These are phyloP conservation scores for Leucosticte australis DNA, from an alignment of 2,113 vertebrate species.

Conservation along the genomic window DNA sequence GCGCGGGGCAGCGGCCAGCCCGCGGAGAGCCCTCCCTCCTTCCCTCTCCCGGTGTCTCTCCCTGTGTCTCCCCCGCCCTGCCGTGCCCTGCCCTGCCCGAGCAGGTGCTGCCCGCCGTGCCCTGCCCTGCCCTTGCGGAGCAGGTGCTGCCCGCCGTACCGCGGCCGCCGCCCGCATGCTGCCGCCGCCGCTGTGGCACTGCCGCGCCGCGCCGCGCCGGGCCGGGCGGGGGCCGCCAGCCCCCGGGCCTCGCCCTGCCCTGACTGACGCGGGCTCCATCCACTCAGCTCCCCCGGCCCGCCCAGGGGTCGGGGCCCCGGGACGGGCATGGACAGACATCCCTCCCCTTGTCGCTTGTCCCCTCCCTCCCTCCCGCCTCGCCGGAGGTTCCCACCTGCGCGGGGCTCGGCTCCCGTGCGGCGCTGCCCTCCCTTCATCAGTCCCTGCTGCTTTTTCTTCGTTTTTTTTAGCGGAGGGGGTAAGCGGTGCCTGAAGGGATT, in stretches of 20 bases:
- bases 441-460: rapidly evolving
- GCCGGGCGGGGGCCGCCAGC: background rate
- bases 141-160: background rate
- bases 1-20: background rate
- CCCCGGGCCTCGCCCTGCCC: background rate
- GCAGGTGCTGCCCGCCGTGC: background rate
- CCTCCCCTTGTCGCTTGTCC: background rate
- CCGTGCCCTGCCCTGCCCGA: background rate
- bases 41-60: no score
- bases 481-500: background rate
- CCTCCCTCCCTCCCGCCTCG: background rate
- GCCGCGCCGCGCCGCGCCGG: background rate
- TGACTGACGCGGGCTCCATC: background rate
- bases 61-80: no score
- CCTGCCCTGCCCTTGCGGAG: background rate
- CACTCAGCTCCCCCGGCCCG: conserved; percentile 1
- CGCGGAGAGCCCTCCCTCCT: no score
- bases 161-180: background rate
- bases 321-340: background rate
- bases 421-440: rapidly evolving
- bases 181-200: background rate
- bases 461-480: rapidly evolving
- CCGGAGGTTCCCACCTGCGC: rapidly evolving
- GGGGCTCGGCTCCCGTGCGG: rapidly evolving
- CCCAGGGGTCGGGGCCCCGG: background rate